Evolutionary conservation across 2,113 vertebrate genomes (phyloP).

Genomic region (Tragelaphus strepsiceros): DNA sequence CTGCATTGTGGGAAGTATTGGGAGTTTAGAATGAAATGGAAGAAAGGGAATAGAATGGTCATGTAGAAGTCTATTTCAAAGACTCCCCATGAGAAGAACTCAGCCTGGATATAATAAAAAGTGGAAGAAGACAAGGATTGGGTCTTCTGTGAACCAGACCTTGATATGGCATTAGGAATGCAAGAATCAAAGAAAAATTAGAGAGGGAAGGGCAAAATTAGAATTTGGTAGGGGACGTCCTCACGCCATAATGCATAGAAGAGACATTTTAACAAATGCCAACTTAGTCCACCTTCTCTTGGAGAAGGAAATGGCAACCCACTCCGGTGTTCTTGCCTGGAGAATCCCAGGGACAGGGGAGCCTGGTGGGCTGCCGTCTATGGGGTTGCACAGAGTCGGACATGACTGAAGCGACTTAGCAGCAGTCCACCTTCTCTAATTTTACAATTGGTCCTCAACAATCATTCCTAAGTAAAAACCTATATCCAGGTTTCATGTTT

Average conservation of each 20-base stretch:
- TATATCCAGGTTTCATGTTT: background rate
- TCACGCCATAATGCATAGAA: background rate
- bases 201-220: background rate
- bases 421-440: background rate
- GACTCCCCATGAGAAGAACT: background rate
- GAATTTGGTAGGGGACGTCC: background rate
- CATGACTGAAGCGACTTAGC: too few species aligned
- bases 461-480: background rate
- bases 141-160: background rate
- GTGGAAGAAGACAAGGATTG: background rate
- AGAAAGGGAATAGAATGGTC: background rate
- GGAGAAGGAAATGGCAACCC: too few species aligned
- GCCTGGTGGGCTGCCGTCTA: too few species aligned
- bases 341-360: too few species aligned
- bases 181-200: background rate
- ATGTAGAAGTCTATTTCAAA: background rate
- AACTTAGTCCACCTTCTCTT: background rate
- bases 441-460: background rate
- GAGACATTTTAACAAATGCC: background rate
- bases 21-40: background rate
- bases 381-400: too few species aligned
- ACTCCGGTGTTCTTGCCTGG: too few species aligned
- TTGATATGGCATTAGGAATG: background rate
- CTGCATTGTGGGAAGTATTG: background rate
- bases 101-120: background rate